Evolutionary conservation across 2,888 invertebrate species (phyloP).

Genomic region (Homarus gammarus): DNA sequence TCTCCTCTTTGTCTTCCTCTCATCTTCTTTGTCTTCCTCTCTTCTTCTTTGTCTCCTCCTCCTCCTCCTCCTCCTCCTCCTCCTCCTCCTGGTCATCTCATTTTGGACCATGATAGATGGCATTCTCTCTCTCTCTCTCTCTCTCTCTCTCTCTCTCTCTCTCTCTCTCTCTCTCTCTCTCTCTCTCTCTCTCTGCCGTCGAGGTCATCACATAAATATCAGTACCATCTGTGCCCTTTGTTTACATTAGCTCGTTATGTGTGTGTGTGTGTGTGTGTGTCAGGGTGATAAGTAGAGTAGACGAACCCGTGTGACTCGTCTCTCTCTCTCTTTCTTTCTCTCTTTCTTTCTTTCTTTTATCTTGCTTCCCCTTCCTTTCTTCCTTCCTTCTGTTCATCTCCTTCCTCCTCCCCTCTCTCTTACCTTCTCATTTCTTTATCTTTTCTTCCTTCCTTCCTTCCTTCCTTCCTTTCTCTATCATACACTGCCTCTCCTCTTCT

Average conservation of each 20-base stretch:
- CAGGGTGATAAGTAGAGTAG: not conserved
- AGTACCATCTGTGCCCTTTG: too few species aligned
- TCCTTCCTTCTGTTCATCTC: not conserved
- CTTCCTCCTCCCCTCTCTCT: not conserved
- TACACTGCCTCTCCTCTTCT: not conserved
- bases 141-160: not conserved
- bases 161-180: too few species aligned
- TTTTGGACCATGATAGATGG: not conserved
- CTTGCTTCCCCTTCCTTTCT: not conserved
- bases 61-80: too few species aligned
- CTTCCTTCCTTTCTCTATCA: not conserved
- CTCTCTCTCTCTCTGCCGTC: too few species aligned
- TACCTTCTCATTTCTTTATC: not conserved
- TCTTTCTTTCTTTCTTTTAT: not conserved
- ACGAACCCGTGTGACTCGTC: not conserved
- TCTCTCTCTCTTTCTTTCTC: slow-evolving; percentile 14
- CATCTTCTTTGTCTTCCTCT: too few species aligned
- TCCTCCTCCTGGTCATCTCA: not conserved
- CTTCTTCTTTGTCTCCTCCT: too few species aligned
- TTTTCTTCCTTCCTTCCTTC: not conserved
- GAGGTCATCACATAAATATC: too few species aligned
- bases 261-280: too few species aligned
- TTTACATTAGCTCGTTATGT: too few species aligned
- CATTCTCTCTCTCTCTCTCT: not conserved
- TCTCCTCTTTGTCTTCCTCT: not conserved